Conservation (phyloP, 2,888 invertebrate genomes). For the Rhaphigaster nebulosa region DNA sequence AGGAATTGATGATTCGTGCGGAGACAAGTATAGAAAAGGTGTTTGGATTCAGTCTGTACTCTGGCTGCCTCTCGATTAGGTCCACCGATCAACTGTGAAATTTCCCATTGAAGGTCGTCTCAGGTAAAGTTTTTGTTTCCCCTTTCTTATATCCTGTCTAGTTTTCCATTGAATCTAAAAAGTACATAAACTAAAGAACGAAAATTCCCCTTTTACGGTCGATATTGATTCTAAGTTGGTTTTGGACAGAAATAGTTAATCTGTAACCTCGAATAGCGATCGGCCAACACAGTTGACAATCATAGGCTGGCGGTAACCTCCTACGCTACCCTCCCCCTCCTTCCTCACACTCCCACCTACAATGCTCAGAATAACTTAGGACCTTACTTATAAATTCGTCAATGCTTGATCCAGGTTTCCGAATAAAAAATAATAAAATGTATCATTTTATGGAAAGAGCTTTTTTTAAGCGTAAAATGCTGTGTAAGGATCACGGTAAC, state of each 20-base stretch:
- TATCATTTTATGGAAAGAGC: too few relatives aligned
- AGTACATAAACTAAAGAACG: not conserved
- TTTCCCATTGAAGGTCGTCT: slow-evolving; percentile 47
- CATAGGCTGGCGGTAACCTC: not conserved
- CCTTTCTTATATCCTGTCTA: slow-evolving; percentile 26
- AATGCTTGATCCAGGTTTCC: not conserved
- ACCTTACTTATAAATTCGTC: not conserved
- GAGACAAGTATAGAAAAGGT: slow-evolving; percentile 35
- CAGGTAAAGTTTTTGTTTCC: slow-evolving; percentile 1
- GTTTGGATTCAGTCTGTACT: not conserved
- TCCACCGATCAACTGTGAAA: slow-evolving; percentile 48
- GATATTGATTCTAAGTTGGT: too few relatives aligned
- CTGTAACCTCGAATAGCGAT: not conserved
- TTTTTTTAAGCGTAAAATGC: too few relatives aligned
- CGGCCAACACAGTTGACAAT: not conserved
- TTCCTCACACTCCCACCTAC: not conserved
- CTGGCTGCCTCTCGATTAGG: not conserved
- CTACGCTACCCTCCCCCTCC: not conserved
- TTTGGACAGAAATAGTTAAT: not conserved
- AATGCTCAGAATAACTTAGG: not conserved
- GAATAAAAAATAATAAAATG: too few relatives aligned
- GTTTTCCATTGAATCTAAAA: slow-evolving; percentile 13
- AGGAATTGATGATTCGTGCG: slow-evolving; percentile 30
- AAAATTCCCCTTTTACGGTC: not conserved
- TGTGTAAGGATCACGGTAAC: too few relatives aligned